Evolutionary conservation across 2,888 invertebrate species (phyloP).

Genomic region (Plagodis pulveraria): DNA sequence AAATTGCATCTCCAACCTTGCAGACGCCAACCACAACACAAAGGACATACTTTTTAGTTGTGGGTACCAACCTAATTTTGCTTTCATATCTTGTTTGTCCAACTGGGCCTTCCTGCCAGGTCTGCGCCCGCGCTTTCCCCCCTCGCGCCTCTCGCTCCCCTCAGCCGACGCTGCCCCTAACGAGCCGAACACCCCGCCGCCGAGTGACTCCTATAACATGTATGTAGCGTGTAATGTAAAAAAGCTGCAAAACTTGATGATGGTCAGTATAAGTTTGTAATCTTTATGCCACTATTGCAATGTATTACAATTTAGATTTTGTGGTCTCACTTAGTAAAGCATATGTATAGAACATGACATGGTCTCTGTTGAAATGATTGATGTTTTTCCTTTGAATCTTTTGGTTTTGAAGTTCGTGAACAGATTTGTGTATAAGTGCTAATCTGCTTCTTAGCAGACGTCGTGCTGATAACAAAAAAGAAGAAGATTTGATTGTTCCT

Average conservation of each 20-base stretch:
- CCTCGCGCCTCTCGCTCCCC: conserved; percentile 90
- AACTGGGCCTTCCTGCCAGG: conserved; percentile 93
- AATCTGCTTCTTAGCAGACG: too few species aligned
- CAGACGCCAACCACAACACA: not conserved
- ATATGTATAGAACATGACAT: too few species aligned
- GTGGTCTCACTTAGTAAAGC: too few species aligned
- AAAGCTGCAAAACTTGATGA: not conserved
- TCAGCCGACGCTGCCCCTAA: conserved; percentile 70
- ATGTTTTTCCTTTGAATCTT: too few species aligned
- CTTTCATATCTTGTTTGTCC: conserved; percentile 97
- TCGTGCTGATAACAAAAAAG: too few species aligned
- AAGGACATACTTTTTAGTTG: not conserved
- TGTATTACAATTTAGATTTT: too few species aligned
- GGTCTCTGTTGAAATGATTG: too few species aligned
- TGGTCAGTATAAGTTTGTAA: too few species aligned
- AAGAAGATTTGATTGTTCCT: too few species aligned
- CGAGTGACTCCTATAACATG: conserved; percentile 68
- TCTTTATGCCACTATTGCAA: too few species aligned
- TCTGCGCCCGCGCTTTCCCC: conserved; percentile 94
- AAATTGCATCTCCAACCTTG: not conserved
- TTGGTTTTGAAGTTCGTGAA: too few species aligned
- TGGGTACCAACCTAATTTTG: conserved; percentile 90
- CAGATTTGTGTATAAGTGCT: too few species aligned
- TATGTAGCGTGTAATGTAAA: conserved; percentile 12
- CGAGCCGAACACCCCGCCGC: conserved; percentile 65